phyloP scores from a whole-genome alignment of 2,113 vertebrate species.

The Serilophus lunatus region DNA sequence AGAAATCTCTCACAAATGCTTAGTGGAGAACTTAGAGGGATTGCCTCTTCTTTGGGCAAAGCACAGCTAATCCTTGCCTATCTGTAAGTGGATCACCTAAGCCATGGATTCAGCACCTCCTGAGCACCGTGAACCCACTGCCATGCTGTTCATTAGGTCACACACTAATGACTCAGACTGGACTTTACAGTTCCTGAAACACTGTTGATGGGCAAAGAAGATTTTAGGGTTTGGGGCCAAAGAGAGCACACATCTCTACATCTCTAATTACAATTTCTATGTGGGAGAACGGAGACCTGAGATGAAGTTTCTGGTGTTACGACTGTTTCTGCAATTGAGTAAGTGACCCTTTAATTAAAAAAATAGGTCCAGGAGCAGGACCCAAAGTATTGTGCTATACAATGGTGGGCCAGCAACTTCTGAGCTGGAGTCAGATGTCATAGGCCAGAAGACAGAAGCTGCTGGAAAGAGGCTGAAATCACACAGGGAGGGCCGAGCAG shows the following conservation, averaged over 20 bases:
- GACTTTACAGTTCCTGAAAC: neutral
- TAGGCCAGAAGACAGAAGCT: neutral
- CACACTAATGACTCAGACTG: fast-evolving
- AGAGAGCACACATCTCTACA: fast-evolving
- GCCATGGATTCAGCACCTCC: neutral
- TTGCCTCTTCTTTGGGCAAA: neutral
- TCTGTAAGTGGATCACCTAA: neutral
- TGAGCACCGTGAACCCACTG: neutral
- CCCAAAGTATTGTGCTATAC: fast-evolving
- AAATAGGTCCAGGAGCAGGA: neutral
- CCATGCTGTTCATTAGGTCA: fast-evolving
- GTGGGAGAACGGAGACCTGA: neutral
- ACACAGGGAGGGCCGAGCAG: neutral
- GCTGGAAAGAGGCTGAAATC: neutral
- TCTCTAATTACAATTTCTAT: neutral
- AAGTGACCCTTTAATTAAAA: neutral
- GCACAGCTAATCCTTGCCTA: neutral
- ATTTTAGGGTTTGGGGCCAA: neutral
- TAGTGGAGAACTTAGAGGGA: neutral
- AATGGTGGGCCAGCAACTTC: neutral
- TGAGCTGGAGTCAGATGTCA: fast-evolving
- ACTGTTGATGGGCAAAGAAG: neutral
- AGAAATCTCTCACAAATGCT: fast-evolving
- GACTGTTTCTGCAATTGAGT: neutral
- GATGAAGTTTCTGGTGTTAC: neutral